Percentiles rank a stretch among this genome's conserved stretches.
Conservation (phyloP, 1,140 invertebrate species). For the Ostrea edulis region DNA sequence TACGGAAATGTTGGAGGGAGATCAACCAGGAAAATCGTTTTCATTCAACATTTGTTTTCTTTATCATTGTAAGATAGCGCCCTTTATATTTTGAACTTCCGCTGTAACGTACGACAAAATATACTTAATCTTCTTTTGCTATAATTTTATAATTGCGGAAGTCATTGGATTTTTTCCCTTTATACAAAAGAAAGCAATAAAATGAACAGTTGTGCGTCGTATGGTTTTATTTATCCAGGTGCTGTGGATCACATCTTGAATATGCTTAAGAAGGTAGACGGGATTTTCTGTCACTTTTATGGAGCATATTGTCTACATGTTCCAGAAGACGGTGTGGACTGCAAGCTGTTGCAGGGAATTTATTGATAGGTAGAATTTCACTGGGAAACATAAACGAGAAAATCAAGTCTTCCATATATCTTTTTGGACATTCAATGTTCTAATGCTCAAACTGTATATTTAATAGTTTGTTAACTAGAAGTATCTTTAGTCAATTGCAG, state of each 20-base stretch:
- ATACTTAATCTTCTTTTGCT: not conserved
- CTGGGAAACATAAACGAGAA: not conserved
- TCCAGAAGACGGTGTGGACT: not conserved
- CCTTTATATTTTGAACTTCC: no score
- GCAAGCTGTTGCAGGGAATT: slow-evolving; percentile 16
- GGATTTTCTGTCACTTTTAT: slow-evolving; percentile 35
- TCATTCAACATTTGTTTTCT: no score
- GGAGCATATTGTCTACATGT: not conserved
- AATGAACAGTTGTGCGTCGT: not conserved
- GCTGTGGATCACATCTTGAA: not conserved
- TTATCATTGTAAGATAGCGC: no score
- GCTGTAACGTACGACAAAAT: no score
- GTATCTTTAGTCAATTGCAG: not conserved
- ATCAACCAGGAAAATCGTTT: no score
- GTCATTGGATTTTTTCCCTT: not conserved
- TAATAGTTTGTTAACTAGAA: not conserved
- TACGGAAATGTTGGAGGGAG: no score
- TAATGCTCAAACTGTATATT: not conserved
- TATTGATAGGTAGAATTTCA: not conserved
- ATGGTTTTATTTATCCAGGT: slow-evolving; percentile 20
- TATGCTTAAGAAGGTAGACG: not conserved
- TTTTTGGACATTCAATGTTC: not conserved
- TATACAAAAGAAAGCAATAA: not conserved
- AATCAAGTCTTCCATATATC: not conserved
- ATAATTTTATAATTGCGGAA: not conserved